Base-by-base conservation (phyloP, 1,140 invertebrate species). In the Caenorhabditis briggsae region DNA sequence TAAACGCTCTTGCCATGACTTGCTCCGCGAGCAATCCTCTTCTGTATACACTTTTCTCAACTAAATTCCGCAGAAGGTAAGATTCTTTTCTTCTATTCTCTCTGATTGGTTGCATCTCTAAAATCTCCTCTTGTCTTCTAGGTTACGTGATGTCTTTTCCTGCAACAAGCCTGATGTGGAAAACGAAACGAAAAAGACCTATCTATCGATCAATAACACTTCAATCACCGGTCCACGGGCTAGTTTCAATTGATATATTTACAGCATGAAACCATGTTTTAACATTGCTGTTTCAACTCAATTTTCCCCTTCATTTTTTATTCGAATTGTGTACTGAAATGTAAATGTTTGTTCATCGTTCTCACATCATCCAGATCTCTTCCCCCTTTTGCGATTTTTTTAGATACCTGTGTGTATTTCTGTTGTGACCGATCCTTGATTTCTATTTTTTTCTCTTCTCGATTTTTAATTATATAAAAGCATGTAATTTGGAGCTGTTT, bases 11-110 rank as follows among this genome's bases (percentile, higher is more conserved):
- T 23, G 89, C 91, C 33, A 86, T 92, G 83, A 90, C 89, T 41
- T 92, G 92, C 82, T 88, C 86, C 18, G 91, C 91, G 2, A 90
- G 88, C 59, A 92, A 92, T 83, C 91, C 91, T n/a, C 86, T 92
- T n/a, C 87, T 92, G 18, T 92, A 92, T 84, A 92, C 91, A 0
- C 87, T 92, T 8, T 92, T 92, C 88, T 92, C 91, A 20, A 88
- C 87, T 12, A 86, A 90, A 65, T 92, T 92, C 74, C 84, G 91
- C 23, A 61, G 78, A 59, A 82, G 70, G 74, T 61, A 78, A 43
- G 70, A 59, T 7, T 56, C 20, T 11, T 20, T 53, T 20, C 64
- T 55, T 18, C 46, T 50, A 46, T 55, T 61, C 18, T 23, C 25
- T 18, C 25, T 85, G 16, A 46, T 61, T 53, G 23, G 65, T 70